Evolutionary conservation across 2,797 vertebrate species (phyloP), one percentile per base, ranked within the genome.

Genomic region (Uromys caudimaculatus): DNA sequence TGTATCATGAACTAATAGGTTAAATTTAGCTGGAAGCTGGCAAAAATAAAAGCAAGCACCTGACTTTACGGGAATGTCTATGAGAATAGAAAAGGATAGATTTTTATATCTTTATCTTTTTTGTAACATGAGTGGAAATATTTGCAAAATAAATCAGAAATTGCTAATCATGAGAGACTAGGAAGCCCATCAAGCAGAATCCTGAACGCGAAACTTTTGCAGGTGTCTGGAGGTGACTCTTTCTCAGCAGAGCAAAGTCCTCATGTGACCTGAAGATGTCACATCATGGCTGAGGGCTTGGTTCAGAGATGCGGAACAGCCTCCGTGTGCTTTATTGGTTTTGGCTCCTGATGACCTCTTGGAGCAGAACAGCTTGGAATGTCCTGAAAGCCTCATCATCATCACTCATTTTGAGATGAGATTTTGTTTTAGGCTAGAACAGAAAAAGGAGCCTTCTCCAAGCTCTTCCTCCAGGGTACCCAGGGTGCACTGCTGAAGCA

Each of bases 321-420:
- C 93, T 98, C 93, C 93, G 91, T 89, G 94, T 88, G 89, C 96
- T 98, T 98, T 98, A 98, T 98, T 98, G 97, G 97, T 96, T 98
- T 98, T 98, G 98, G 98, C 98, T 98, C 94, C 81, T 56, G 47
- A 90, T 98, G 98, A 98, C 98, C 98, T 98, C 98, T 98, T 98
- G 97, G 95, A 98, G 97, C 96, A 97, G 97, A 98, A 98, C 92
- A 98, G 97, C 97, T 97, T 98, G 97, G 81, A 98, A 98, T 50
- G 93, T 97, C 97, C 97, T 98, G 96, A 98, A 98, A 97, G 97
- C 96, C 97, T 97, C 97, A 97, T 98, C 98, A 95, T 96, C 96
- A 92, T 97, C 97, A 96, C 60, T 98, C 97, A 98, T 97, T 50
- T 64, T 97, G 97, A 90, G 97, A 96, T 97, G 97, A 98, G 97